A percentile compares a stretch with the other conserved stretches of the same genome.
Evolutionary conservation across 2,888 invertebrate genomes (phyloP).

Genomic region (Cheilosia scutellata): DNA sequence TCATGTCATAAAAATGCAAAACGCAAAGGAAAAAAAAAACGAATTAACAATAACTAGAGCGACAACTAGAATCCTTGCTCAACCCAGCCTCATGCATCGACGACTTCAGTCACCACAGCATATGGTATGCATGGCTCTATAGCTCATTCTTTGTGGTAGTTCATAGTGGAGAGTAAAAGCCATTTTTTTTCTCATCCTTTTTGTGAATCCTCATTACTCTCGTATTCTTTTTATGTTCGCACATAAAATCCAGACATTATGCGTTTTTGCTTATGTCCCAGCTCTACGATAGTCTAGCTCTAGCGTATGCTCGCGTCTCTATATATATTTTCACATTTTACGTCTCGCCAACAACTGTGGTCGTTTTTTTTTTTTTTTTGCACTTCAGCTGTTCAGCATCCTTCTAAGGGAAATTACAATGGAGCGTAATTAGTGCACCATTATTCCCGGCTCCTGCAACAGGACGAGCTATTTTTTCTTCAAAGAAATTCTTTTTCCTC

Average conservation of each 20-base stretch:
- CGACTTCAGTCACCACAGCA: constrained; percentile 18
- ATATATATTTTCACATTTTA: neutral
- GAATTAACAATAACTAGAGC: neutral
- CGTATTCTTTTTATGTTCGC: constrained; percentile 51
- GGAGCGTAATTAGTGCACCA: constrained; percentile 66
- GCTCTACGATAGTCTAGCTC: neutral
- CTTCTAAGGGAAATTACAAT: constrained; percentile 49
- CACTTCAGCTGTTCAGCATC: constrained; percentile 19
- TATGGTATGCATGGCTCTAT: constrained; percentile 17
- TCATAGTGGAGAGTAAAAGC: constrained; percentile 28
- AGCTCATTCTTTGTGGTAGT: neutral
- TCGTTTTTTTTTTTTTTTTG: constrained; percentile 19
- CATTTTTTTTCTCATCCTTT: constrained; percentile 15
- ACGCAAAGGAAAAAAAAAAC: constrained; percentile 1
- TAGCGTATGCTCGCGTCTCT: constrained; percentile 1
- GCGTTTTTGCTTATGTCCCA: constrained; percentile 43
- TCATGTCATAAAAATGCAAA: constrained; percentile 6
- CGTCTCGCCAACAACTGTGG: neutral
- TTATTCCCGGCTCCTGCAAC: constrained; percentile 53
- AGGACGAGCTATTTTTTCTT: constrained; percentile 21
- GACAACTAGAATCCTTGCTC: constrained; percentile 26
- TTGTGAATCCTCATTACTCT: constrained; percentile 35
- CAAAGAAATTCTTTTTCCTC: neutral
- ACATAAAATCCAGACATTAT: constrained; percentile 65
- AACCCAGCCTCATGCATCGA: constrained; percentile 22